phyloP scores from a whole-genome alignment of 2,113 vertebrate species.

The Eudorcas thomsonii region DNA sequence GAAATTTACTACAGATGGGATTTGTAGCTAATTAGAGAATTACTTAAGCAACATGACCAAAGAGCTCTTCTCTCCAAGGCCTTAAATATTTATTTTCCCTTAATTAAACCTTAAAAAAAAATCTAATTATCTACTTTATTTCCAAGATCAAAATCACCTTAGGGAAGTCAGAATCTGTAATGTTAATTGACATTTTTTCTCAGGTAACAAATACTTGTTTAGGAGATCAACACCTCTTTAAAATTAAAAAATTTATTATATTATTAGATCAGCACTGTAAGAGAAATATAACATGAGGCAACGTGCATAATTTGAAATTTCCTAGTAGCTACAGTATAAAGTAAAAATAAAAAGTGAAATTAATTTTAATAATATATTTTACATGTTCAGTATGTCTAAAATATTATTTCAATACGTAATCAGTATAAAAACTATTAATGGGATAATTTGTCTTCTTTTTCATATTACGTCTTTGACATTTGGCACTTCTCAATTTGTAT shows the following conservation, averaged over 20 bases:
- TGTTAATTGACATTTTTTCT: background rate
- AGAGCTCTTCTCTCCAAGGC: background rate
- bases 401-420: background rate
- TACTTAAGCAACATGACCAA: background rate
- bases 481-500: background rate
- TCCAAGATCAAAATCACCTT: background rate
- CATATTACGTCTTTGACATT: background rate
- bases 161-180: background rate
- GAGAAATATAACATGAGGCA: background rate
- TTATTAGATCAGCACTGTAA: background rate
- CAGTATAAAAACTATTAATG: background rate
- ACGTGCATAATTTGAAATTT: background rate
- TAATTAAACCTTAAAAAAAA: constrained; percentile 19
- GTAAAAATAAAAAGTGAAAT: background rate
- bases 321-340: background rate
- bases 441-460: background rate
- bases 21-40: constrained; percentile 26
- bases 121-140: background rate
- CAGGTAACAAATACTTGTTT: background rate
- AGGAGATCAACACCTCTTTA: background rate
- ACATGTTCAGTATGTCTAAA: background rate
- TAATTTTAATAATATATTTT: background rate
- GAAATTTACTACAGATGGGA: background rate
- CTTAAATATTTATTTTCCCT: background rate
- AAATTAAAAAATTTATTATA: background rate